Evolutionary conservation across 2,888 invertebrate genomes (phyloP).

Genomic region (Liopterus haemorrhoidalis): DNA sequence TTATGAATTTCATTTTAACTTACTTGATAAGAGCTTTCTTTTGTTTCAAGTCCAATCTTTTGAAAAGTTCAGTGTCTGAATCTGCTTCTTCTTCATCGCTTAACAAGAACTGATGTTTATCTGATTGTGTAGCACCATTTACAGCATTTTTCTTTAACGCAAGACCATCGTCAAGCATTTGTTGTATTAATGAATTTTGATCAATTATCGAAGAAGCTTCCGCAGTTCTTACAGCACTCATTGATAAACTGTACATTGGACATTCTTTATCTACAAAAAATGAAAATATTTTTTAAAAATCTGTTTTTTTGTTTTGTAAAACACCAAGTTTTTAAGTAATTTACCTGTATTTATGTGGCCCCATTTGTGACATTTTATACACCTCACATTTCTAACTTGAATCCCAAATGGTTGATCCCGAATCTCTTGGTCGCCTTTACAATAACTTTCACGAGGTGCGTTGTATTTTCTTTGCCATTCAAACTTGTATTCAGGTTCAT

Average conservation of each 20-base stretch:
- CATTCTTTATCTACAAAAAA: conserved; percentile 78
- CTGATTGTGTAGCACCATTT: conserved; percentile 46
- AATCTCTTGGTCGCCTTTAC: conserved; percentile 96
- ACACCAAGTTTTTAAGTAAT: conserved; percentile 7
- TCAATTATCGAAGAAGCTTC: conserved; percentile 63
- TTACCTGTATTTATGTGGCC: conserved; percentile 92
- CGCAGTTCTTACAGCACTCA: conserved; percentile 72
- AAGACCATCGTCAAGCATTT: conserved; percentile 88
- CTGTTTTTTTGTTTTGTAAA: conserved; percentile 3
- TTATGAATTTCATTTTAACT: too few relatives aligned
- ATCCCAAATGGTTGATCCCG: conserved; percentile 98
- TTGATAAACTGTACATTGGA: conserved; percentile 80
- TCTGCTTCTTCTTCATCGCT: conserved; percentile 52
- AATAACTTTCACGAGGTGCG: conserved; percentile 97
- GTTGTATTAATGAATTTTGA: conserved; percentile 71
- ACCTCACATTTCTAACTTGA: conserved; percentile 92
- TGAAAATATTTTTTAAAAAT: conserved; percentile 5
- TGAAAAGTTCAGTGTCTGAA: conserved; percentile 63
- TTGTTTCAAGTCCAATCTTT: conserved; percentile 78
- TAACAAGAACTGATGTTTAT: conserved; percentile 56
- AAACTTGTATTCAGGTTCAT: conserved; percentile 96
- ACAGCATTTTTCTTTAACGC: conserved; percentile 73
- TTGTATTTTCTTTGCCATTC: conserved; percentile 99
- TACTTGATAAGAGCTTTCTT: conserved; percentile 86
- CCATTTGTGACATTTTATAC: conserved; percentile 99